Evolutionary conservation across 2,113 vertebrate genomes (phyloP), one percentile per base, ranked within the genome.

Genomic region (Amphiprion percula): DNA sequence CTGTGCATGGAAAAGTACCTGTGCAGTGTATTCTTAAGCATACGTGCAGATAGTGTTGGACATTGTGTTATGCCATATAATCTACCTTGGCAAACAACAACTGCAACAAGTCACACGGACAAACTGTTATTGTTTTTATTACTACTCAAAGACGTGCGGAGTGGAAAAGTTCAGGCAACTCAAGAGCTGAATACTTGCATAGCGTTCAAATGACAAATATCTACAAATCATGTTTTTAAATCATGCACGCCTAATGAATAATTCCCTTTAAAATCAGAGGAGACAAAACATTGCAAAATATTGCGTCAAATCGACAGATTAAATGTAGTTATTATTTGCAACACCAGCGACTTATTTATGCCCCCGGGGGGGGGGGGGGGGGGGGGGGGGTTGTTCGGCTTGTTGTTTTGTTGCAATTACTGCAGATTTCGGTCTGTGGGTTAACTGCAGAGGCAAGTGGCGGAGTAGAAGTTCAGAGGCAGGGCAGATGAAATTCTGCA

Each of bases 381-480:
- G 21, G 21, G 21, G 21, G 21, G 21, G 21, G 21, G 21, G 1
- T 1, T 50, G 52, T 33, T 65, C 9, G 19, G 39, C 17, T 9
- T 49, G 24, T 65, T 67, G 67, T 74, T 74, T 2, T 30, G 41
- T 16, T 14, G 21, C 59, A 33, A 0, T 9, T 55, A 0, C 1
- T 12, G 7, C 21, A 9, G 30, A 53, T 80, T 46, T 84, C 50
- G 46, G 62, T 81, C 16, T 81, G 87, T 64, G 70, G 78, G 72
- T 87, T 73, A 24, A 69, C 16, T 59, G 78, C n/a, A 77, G 21
- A 49, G 16, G 16, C 10, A 39, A 1, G 24, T 12, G 16, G 52
- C 24, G 26, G 44, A 26, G 23, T 2, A 50, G 1, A 72, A 74
- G 94, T 93, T 95, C 93, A 94, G 85, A 54, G 71, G 58, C 78